Evolutionary conservation across 2,888 invertebrate species (phyloP), one percentile per base, ranked within the genome.

Genomic region (Harmothoe impar): DNA sequence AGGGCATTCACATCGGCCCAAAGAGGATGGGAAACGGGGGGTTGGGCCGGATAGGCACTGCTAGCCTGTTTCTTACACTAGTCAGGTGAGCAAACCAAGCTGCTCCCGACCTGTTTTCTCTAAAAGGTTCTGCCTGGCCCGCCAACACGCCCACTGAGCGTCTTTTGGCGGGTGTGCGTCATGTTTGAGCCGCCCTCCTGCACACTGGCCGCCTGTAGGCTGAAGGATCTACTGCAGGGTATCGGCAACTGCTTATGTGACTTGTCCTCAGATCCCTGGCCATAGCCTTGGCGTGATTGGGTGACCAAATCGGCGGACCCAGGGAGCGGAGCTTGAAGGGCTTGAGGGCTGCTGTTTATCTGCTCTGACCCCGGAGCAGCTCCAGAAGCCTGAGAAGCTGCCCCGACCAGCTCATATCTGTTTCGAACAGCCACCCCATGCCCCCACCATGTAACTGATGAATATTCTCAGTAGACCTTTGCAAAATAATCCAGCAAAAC

Each of bases 261-360:
- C 62, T 62, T 62, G 62, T n/a, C 20, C 23, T 62, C n/a, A 62
- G n/a, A 62, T 62, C 62, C 62, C 62, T n/a, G 62, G 62, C n/a
- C 7, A 62, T n/a, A n/a, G 62, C 62, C 7, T 3, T n/a, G n/a
- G 62, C 62, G 62, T 62, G 62, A 62, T 62, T 62, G 7, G 62
- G 62, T 20, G 12, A n/a, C n/a, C 62, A 5, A 62, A 62, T 62
- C 62, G 62, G 62, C 62, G 15, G 62, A n/a, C 62, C 62, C 7
- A n/a, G 62, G 12, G 62, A 62, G 23, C 15, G 62, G 77, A 17
- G 77, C n/a, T 20, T 20, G 77, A 25, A 25, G 77, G 77, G 29
- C 15, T 15, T 15, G 17, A 77, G 77, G 25, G 31, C 77, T 77
- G 77, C 77, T 29, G 77, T 77, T 77, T 77, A 77, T 77, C 77